Percentiles rank a stretch among this genome's conserved stretches.
These are phyloP conservation scores for Camptogramma bilineatum DNA, from an alignment of 2,888 invertebrate species.

Conservation along the genomic window DNA sequence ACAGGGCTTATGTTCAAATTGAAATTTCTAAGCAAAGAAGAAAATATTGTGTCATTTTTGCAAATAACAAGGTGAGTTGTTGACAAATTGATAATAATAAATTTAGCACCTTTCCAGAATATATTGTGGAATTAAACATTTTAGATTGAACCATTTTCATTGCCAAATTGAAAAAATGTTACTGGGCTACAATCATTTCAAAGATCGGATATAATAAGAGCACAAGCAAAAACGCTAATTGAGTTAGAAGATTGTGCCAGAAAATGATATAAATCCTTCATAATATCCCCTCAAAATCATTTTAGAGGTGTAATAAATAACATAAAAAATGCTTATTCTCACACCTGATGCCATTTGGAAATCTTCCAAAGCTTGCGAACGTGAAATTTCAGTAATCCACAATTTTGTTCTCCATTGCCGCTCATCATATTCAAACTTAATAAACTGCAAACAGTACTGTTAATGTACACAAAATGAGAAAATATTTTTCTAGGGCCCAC, in stretches of 20 bases:
- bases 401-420: slow-evolving; percentile 48
- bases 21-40: slow-evolving; percentile 41
- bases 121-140: too few species aligned
- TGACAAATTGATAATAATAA: neutral
- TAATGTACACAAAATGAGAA: slow-evolving; percentile 43
- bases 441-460: slow-evolving; percentile 43
- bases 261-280: slow-evolving; percentile 48
- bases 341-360: slow-evolving; percentile 59
- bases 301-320: slow-evolving; percentile 58
- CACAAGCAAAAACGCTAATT: neutral
- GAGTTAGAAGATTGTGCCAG: slow-evolving; percentile 7
- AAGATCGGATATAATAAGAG: neutral
- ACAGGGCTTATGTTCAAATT: slow-evolving; percentile 43
- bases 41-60: slow-evolving; percentile 13
- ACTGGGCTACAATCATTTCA: neutral
- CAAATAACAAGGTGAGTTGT: neutral
- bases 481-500: slow-evolving; percentile 30
- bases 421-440: slow-evolving; percentile 41
- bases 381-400: slow-evolving; percentile 42
- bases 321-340: slow-evolving; percentile 53
- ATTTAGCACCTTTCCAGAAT: too few species aligned
- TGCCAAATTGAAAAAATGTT: neutral
- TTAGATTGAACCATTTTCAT: too few species aligned
- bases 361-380: slow-evolving; percentile 48
- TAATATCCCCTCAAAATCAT: slow-evolving; percentile 51